phyloP scores from a whole-genome alignment of 2,113 vertebrate species.

The Eidolon helvum region DNA sequence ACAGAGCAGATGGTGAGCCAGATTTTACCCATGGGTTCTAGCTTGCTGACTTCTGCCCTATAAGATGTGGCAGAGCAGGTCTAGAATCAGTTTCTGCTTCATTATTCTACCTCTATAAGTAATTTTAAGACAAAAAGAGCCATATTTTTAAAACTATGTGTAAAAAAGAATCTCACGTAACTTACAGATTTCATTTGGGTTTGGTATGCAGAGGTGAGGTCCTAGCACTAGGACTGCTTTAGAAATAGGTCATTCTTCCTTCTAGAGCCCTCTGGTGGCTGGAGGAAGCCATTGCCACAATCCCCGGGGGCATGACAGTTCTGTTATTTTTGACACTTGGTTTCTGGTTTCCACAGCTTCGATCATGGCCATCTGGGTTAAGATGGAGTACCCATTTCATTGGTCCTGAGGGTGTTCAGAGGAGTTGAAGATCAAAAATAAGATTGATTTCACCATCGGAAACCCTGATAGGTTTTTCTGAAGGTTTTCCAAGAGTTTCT shows the following conservation, averaged over 20 bases:
- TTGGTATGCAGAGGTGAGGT: not conserved
- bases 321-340: not conserved
- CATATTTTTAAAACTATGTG: not conserved
- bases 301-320: not conserved
- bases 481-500: not conserved
- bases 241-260: not conserved
- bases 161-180: not conserved
- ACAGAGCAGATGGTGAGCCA: not conserved
- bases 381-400: not conserved
- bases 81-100: not conserved
- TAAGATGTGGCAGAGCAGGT: not conserved
- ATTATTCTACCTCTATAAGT: not conserved
- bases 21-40: not conserved
- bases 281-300: not conserved
- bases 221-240: not conserved
- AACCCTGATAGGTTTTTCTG: not conserved
- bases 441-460: not conserved
- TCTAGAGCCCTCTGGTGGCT: not conserved
- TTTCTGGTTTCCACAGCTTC: not conserved
- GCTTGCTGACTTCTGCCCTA: not conserved
- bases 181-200: not conserved
- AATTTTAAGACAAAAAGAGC: not conserved
- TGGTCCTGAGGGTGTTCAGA: not conserved
- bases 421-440: not conserved
- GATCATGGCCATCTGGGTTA: not conserved